Evolutionary conservation across 2,113 vertebrate species (phyloP), one percentile per base, ranked within the genome.

Genomic region (Lophius piscatorius): DNA sequence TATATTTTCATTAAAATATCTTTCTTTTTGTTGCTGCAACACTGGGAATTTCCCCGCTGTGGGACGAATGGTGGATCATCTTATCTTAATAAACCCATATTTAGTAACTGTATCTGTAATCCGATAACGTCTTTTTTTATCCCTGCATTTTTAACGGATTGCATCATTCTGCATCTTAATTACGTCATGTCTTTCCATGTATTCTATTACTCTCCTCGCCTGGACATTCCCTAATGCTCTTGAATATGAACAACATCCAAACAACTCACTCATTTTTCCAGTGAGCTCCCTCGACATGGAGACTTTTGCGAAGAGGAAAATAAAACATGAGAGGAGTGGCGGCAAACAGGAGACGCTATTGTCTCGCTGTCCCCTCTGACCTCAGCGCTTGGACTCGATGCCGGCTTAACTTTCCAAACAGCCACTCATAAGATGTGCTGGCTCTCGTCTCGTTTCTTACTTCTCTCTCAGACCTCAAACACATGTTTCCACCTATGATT

Each of bases 401-500:
- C 28, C 6, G 14, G 26, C 61, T 41, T 0, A 57, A 57, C 9
- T 81, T 87, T 84, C 74, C 74, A 59, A 74, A 78, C 52, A 17
- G 39, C 14, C 8, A 34, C 69, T 68, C 65, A 63, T 33, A 68
- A 72, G 46, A 73, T 24, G 47, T 24, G 56, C 69, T 81, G 84
- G 79, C 34, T 68, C 39, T 3, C 41, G 3, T 45, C 45, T 31
- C 23, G 22, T 13, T 71, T 49, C 40, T 51, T 51, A 63, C 73
- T 76, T 71, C 39, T 57, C 59, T 74, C 66, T 38, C 52, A 6
- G 71, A 47, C 62, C 54, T 33, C 57, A 49, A 81, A 67, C 74
- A 82, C 58, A 87, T 78, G 71, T 87, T 87, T 87, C 84, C 84
- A 84, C 70, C 75, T 51, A 83, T 88, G 88, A 89, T 71, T 74